A percentile compares a stretch with the other conserved stretches of the same genome.
Conservation (phyloP, 2,888 invertebrate species). For the Dichetophora obliterata region DNA sequence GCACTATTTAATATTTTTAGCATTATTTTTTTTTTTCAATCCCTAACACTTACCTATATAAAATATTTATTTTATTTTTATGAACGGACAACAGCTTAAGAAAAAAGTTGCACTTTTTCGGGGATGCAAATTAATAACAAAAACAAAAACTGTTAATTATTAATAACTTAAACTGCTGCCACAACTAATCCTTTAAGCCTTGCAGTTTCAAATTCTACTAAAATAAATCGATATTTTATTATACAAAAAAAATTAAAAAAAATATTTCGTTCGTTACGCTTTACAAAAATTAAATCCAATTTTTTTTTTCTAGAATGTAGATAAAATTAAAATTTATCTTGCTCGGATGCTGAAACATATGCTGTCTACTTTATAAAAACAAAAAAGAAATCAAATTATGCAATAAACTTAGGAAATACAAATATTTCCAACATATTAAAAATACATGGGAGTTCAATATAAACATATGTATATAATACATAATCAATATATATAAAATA, state of each 20-base stretch:
- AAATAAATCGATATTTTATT: conserved; percentile 61
- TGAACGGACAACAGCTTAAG: conserved; percentile 23
- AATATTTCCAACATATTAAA: too few species aligned
- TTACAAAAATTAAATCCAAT: conserved; percentile 31
- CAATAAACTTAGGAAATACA: too few species aligned
- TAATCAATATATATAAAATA: too few species aligned
- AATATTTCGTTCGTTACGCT: conserved; percentile 53
- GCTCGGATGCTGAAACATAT: conserved; percentile 64
- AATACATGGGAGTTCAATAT: too few species aligned
- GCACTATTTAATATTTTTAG: neutral
- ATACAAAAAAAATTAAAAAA: conserved; percentile 36
- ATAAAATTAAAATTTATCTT: conserved; percentile 45
- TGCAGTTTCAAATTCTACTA: conserved; percentile 15
- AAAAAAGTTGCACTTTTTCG: conserved; percentile 57
- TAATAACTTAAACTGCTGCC: conserved; percentile 10
- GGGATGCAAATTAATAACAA: conserved; percentile 59
- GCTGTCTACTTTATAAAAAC: conserved; percentile 51
- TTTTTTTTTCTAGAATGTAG: conserved; percentile 12
- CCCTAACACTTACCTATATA: neutral
- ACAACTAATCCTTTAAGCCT: neutral
- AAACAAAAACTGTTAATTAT: neutral
- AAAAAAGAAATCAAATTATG: conserved; percentile 21
- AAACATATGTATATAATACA: too few species aligned
- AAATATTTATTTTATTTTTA: neutral
- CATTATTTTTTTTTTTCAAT: neutral